Evolutionary conservation across 2,888 invertebrate species (phyloP).

Genomic region (Leptothorax acervorum): DNA sequence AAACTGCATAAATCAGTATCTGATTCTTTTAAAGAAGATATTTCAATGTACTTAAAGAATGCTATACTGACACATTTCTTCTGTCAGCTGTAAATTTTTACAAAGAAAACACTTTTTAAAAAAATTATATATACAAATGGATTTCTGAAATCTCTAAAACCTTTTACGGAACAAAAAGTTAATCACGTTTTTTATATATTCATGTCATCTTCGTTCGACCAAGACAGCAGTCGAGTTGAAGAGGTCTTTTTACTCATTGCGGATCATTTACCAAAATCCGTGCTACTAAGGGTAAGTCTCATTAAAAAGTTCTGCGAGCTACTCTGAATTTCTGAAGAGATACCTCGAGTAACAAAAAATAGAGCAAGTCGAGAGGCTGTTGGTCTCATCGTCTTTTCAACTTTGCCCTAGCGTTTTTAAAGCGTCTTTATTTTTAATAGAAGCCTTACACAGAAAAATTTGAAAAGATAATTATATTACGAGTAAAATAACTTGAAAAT

Average conservation of each 20-base stretch:
- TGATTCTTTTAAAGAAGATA: background rate
- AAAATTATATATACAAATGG: background rate
- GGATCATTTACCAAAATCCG: constrained; percentile 31
- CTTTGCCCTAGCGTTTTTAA: constrained; percentile 1
- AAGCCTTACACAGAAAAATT: background rate
- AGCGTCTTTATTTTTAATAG: background rate
- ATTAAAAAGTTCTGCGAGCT: constrained; percentile 45
- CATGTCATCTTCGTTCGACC: background rate
- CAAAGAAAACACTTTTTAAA: background rate
- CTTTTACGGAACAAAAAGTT: background rate
- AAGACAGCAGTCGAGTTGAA: background rate
- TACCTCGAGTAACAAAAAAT: constrained; percentile 31
- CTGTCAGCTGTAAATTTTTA: background rate
- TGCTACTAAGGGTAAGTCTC: constrained; percentile 6
- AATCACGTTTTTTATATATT: constrained; percentile 1
- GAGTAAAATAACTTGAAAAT: background rate
- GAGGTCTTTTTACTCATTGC: background rate
- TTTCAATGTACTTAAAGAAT: background rate
- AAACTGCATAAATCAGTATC: background rate
- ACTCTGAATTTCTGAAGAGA: constrained; percentile 34
- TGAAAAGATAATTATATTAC: background rate
- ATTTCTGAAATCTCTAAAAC: background rate
- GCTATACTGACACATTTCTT: background rate
- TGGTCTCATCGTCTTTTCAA: background rate
- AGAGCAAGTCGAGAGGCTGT: constrained; percentile 8